Evolutionary conservation across 2,797 vertebrate genomes (phyloP).

Genomic region (Ptychobarbus kaznakovi): DNA sequence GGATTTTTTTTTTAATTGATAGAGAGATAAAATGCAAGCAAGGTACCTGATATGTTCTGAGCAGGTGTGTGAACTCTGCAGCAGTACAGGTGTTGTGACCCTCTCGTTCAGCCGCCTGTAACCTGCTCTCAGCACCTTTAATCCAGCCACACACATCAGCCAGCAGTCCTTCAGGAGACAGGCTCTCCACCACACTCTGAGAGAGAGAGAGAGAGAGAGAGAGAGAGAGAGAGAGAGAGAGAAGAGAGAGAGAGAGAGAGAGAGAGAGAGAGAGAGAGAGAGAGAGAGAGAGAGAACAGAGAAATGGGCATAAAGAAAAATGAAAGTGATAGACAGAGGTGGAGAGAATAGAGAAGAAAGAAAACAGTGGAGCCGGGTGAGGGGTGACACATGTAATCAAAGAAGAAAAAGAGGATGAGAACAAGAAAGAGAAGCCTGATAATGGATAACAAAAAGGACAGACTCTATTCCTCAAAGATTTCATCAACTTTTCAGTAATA

Average conservation of each 20-base stretch:
- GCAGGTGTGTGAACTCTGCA: slow-evolving; percentile 71
- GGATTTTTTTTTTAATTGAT: not conserved
- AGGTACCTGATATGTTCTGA: slow-evolving; percentile 83
- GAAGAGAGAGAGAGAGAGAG: slow-evolving; percentile 17
- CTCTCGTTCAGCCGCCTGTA: slow-evolving; percentile 57
- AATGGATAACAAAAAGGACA: slow-evolving; percentile 9
- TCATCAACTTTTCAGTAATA: slow-evolving; percentile 7
- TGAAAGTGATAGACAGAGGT: not conserved
- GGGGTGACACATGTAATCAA: slow-evolving; percentile 26
- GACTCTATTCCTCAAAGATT: slow-evolving; percentile 13
- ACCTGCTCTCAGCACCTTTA: slow-evolving; percentile 68
- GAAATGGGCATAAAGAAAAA: not conserved
- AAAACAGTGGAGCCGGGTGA: not conserved
- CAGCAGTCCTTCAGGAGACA: slow-evolving; percentile 83
- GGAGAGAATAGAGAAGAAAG: not conserved
- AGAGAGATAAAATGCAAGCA: not conserved
- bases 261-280: slow-evolving; percentile 36
- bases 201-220: slow-evolving; percentile 11
- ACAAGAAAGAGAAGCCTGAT: slow-evolving; percentile 10
- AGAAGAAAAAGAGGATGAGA: not conserved
- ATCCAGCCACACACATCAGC: slow-evolving; percentile 82
- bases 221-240: too few species aligned
- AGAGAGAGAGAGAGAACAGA: slow-evolving; percentile 19
- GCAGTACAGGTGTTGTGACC: slow-evolving; percentile 38
- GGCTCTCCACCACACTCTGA: slow-evolving; percentile 84